phyloP scores from a whole-genome alignment of 2,888 invertebrate species.

The Fragum fragum region DNA sequence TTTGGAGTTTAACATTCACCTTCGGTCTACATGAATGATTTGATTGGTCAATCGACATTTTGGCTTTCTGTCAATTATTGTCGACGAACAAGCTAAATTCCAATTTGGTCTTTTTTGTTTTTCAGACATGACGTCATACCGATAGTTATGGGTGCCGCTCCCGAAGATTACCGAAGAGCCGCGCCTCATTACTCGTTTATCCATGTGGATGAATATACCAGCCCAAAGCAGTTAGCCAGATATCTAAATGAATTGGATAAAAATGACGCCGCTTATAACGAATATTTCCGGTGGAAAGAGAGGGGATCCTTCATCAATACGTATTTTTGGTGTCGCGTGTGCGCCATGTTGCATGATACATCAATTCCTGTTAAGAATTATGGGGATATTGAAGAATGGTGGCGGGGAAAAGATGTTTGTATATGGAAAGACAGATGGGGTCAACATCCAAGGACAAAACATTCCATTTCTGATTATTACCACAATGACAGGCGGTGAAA shows the following conservation, averaged over 20 bases:
- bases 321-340: slow-evolving; percentile 96
- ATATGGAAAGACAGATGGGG: slow-evolving; percentile 78
- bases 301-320: slow-evolving; percentile 99
- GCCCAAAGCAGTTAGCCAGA: slow-evolving; percentile 94
- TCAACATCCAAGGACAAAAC: slow-evolving; percentile 49
- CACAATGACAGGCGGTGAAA: neutral
- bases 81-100: no score
- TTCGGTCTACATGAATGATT: no score
- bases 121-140: slow-evolving; percentile 94
- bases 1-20: no score
- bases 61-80: no score
- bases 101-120: neutral
- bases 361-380: slow-evolving; percentile 87
- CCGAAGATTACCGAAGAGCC: slow-evolving; percentile 95
- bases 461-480: slow-evolving; percentile 63
- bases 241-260: slow-evolving; percentile 94
- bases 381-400: slow-evolving; percentile 96
- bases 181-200: slow-evolving; percentile 98
- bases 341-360: slow-evolving; percentile 88
- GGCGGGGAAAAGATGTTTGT: slow-evolving; percentile 89
- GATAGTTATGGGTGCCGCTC: slow-evolving; percentile 98
- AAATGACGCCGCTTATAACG: slow-evolving; percentile 96
- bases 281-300: slow-evolving; percentile 97
- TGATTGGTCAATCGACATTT: no score
- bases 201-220: slow-evolving; percentile 97